Percentiles rank a stretch among this genome's conserved stretches.
Conservation (phyloP, 1,140 invertebrate species). For the Zaprionus davidi region DNA sequence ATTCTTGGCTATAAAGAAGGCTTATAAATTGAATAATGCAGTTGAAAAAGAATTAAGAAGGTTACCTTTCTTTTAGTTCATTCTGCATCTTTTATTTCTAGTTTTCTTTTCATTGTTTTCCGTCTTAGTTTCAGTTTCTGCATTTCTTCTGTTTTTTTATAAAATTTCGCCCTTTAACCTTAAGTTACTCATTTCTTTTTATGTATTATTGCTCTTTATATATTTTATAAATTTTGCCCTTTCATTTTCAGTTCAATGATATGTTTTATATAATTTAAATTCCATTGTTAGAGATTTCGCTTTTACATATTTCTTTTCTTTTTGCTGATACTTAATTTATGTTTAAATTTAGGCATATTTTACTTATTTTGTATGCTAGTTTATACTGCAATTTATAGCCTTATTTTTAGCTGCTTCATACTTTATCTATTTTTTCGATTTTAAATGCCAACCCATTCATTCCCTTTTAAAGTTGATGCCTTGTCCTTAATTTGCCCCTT, state of each 20-base stretch:
- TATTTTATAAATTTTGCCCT: neutral
- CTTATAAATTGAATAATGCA: too few relatives aligned
- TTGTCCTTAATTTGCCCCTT: neutral
- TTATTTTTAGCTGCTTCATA: too few relatives aligned
- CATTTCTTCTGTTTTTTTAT: neutral
- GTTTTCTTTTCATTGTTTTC: too few relatives aligned
- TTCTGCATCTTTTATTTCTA: too few relatives aligned
- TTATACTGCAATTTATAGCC: too few relatives aligned
- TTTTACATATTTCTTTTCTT: too few relatives aligned
- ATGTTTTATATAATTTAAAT: neutral
- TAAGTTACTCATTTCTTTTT: neutral
- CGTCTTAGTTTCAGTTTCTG: too few relatives aligned
- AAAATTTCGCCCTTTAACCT: too few relatives aligned
- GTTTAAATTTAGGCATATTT: neutral
- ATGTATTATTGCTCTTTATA: neutral
- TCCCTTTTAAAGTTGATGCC: neutral
- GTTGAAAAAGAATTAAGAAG: too few relatives aligned
- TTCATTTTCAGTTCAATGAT: neutral
- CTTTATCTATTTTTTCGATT: too few relatives aligned
- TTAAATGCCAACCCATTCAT: neutral
- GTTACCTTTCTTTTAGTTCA: too few relatives aligned
- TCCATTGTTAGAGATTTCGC: neutral
- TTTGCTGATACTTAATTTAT: too few relatives aligned
- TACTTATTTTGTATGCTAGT: neutral
- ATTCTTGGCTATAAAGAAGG: neutral